These are phyloP conservation scores for Ditylenchus dipsaci DNA, from an alignment of 1,140 invertebrate genomes.

Conservation along the genomic window DNA sequence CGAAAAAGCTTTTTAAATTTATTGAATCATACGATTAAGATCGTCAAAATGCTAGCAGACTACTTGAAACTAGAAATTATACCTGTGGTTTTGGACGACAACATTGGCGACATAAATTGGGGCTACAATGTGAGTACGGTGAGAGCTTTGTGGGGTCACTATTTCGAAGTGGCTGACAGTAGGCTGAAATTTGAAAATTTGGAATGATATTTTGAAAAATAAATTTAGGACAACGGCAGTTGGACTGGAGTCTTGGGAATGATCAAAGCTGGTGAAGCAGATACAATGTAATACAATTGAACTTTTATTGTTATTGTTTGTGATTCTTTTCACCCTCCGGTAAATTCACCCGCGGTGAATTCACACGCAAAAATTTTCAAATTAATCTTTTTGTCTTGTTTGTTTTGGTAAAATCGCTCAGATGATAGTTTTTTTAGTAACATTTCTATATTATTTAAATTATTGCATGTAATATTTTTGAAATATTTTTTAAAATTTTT, in stretches of 20 bases:
- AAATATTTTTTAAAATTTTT: no score
- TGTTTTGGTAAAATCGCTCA: conserved; percentile 35
- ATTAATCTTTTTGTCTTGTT: no score
- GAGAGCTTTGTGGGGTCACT: no score
- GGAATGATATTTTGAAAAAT: background rate
- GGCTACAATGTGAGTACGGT: conserved; percentile 18
- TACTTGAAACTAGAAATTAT: conserved; percentile 15
- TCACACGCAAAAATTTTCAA: no score
- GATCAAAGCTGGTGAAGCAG: conserved; percentile 26
- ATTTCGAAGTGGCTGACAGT: conserved; percentile 1
- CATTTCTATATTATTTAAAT: no score
- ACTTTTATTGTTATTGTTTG: no score
- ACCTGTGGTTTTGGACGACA: conserved; percentile 13
- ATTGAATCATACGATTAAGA: background rate
- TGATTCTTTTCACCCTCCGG: no score
- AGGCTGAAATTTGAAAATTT: background rate
- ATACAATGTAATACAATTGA: conserved; percentile 15
- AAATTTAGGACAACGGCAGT: conserved; percentile 29
- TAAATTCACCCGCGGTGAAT: no score
- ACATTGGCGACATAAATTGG: conserved; percentile 31
- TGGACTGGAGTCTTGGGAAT: conserved; percentile 43
- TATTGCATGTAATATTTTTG: no score
- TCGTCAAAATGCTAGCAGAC: conserved; percentile 17
- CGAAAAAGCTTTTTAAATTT: background rate
- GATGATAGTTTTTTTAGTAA: conserved; percentile 27